Evolutionary conservation across 2,797 vertebrate species (phyloP).

Genomic region (Rachycentron canadum): DNA sequence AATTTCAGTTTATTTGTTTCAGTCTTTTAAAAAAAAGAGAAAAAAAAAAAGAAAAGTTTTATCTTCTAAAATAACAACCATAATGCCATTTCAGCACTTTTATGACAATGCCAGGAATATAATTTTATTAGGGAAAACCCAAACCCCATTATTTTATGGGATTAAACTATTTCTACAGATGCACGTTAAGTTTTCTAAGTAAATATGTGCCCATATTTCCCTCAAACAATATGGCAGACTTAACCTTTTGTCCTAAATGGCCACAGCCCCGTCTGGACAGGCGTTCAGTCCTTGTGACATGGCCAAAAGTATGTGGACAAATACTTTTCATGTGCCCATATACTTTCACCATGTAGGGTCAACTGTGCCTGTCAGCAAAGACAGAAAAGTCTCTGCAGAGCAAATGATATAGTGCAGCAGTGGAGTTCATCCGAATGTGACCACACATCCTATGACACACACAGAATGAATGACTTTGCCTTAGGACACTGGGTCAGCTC

Average conservation of each 20-base stretch:
- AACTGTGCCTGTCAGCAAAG: background rate
- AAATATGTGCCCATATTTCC: too few species aligned
- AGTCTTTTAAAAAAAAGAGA: too few species aligned
- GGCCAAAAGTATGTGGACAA: background rate
- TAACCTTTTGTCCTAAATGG: background rate
- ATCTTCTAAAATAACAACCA: too few species aligned
- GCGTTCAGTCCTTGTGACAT: too few species aligned
- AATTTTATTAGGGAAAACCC: background rate
- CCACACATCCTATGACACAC: background rate
- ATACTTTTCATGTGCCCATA: background rate
- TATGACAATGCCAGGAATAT: background rate
- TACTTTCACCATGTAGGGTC: background rate
- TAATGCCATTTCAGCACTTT: background rate
- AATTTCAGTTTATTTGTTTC: too few species aligned
- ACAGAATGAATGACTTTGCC: slow-evolving; percentile 9
- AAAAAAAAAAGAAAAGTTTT: too few species aligned
- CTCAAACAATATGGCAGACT: background rate
- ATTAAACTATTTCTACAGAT: too few species aligned
- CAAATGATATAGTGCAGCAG: slow-evolving; percentile 25
- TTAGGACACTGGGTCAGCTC: slow-evolving; percentile 28
- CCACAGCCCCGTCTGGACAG: background rate
- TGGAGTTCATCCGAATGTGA: slow-evolving; percentile 18
- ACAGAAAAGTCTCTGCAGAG: slow-evolving; percentile 28
- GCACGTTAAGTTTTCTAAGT: too few species aligned
- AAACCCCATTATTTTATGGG: background rate